Evolutionary conservation across 2,113 vertebrate species (phyloP).

Genomic region (Bothrops jararaca): DNA sequence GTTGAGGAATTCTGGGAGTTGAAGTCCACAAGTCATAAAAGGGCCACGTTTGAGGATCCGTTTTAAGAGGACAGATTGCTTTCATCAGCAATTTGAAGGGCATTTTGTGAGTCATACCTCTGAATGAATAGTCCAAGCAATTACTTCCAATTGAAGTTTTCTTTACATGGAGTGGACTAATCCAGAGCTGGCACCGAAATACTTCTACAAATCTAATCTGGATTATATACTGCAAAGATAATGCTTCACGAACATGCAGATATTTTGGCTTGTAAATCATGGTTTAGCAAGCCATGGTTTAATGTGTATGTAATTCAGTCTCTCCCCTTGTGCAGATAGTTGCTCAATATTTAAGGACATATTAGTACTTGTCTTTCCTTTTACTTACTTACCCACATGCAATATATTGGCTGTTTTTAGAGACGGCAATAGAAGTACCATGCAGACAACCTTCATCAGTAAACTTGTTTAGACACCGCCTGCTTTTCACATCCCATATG

Average conservation of each 20-base stretch:
- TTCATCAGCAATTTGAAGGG: background rate
- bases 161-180: background rate
- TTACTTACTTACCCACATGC: conserved; percentile 90
- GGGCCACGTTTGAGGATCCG: too few relatives aligned
- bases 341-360: background rate
- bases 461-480: conserved; percentile 84
- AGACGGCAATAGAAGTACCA: conserved; percentile 82
- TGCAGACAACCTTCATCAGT: conserved; percentile 86
- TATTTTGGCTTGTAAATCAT: background rate
- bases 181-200: background rate
- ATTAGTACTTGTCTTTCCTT: background rate
- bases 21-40: too few relatives aligned
- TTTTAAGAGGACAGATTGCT: background rate
- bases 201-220: background rate
- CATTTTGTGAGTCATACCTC: background rate
- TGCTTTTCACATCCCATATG: conserved; percentile 88
- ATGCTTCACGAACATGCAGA: background rate
- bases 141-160: background rate
- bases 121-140: background rate
- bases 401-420: conserved; percentile 83
- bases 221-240: background rate
- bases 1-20: too few relatives aligned
- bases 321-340: background rate
- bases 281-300: background rate
- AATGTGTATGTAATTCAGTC: background rate